Evolutionary conservation across 1,140 invertebrate genomes (phyloP), one percentile per base, ranked within the genome.

Genomic region (Ptiloglossa arizonensis): DNA sequence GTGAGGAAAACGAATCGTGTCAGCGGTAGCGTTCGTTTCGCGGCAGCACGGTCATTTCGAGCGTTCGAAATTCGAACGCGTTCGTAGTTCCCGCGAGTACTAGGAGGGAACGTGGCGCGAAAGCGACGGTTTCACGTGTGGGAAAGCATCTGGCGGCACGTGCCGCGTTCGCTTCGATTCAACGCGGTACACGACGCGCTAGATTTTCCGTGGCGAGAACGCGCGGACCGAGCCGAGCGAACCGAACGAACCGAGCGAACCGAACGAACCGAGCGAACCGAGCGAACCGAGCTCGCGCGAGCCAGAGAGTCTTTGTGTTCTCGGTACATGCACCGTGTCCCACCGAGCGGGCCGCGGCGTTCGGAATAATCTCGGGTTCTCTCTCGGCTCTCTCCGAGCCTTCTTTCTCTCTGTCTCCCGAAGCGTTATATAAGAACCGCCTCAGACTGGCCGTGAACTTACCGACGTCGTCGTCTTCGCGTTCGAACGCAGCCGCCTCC

Each of bases 381-480:
- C 48, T 24, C 67, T 46, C 46, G 41, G 19, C 64, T 38, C 38
- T 79, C 57, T 15, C 59, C 68, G 48, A n/a, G 9, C 32, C 29
- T 77, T n/a, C 74, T 17, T 41, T 48, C 64, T 48, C 17, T 74
- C 57, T 59, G 44, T 73, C 63, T 74, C 54, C 13, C 19, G 62
- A 69, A 50, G 38, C 63, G 87, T 91, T 91, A 91, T 90, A 89
- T 91, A 92, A 91, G 87, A 86, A 85, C 84, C 84, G 64, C 46
- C 80, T 89, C 90, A 89, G 89, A 90, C 90, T 91, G 91, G 89
- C 91, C 91, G 90, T 92, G 91, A 92, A 92, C 91, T 92, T 92
- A 92, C 85, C 87, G 81, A 79, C 87, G 85, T 87, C 83, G 69
- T 79, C 69, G 82, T 71, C 73, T 73, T 74, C 83, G 69, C 35